Percentiles rank a stretch among this genome's conserved stretches.
These are phyloP conservation scores for Meteorus cinctellus DNA, from an alignment of 2,888 invertebrate species.

Conservation along the genomic window DNA sequence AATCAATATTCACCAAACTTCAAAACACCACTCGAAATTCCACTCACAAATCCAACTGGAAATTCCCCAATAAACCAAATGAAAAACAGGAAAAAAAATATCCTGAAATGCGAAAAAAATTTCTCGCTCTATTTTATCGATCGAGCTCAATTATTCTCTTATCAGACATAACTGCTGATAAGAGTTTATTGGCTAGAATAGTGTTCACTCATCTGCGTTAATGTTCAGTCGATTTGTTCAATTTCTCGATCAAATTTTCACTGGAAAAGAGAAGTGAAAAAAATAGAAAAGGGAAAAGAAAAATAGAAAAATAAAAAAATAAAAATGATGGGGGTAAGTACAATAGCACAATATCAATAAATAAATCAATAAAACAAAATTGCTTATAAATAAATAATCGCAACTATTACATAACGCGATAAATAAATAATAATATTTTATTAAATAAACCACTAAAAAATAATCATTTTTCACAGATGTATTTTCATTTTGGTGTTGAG, in stretches of 20 bases:
- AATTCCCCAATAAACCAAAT: no score
- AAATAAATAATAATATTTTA: no score
- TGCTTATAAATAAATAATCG: background rate
- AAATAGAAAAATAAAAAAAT: background rate
- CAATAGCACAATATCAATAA: no score
- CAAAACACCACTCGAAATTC: no score
- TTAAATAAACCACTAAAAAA: no score
- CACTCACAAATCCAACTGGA: no score
- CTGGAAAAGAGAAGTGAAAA: background rate
- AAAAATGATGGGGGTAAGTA: slow-evolving; percentile 53
- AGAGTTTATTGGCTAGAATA: background rate
- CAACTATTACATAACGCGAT: no score
- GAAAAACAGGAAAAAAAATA: no score
- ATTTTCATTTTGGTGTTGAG: slow-evolving; percentile 74
- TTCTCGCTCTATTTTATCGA: no score
- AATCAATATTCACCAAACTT: background rate
- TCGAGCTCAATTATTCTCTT: background rate
- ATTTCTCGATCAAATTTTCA: background rate
- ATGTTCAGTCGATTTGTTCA: background rate
- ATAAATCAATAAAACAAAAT: slow-evolving; percentile 13
- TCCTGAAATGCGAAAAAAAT: no score
- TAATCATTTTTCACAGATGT: slow-evolving; percentile 69
- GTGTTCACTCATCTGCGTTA: background rate
- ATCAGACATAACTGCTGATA: background rate
- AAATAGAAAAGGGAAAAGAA: background rate